Conservation (phyloP, 2,888 invertebrate species). For the Alloplasta piceator region DNA sequence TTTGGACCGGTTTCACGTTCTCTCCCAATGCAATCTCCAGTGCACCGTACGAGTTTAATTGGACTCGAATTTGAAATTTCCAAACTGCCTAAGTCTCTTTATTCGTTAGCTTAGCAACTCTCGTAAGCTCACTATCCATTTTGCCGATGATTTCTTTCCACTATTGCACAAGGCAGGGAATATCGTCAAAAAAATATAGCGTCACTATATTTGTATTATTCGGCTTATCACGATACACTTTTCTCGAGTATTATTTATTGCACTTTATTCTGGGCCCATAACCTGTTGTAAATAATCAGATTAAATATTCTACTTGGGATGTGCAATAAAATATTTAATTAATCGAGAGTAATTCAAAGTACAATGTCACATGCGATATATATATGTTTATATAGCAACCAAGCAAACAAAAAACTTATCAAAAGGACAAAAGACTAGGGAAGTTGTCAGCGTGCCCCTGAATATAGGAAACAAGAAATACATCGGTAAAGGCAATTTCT, state of each 20-base stretch:
- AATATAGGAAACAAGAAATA: not conserved
- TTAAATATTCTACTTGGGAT: not conserved
- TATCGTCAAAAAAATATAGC: conserved; percentile 18
- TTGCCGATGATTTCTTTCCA: conserved; percentile 32
- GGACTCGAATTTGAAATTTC: conserved; percentile 33
- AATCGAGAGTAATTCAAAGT: not conserved
- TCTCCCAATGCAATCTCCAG: conserved; percentile 6
- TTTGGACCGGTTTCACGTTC: not conserved
- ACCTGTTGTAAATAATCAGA: conserved; percentile 1
- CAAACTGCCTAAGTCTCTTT: conserved; percentile 47
- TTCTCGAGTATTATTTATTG: not conserved
- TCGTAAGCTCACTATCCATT: conserved; percentile 49
- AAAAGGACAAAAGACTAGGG: not conserved
- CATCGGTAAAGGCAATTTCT: conserved; percentile 6
- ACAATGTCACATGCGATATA: not conserved
- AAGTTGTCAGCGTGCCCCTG: not conserved
- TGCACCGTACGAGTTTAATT: conserved; percentile 26
- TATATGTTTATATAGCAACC: not conserved
- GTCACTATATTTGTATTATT: not conserved
- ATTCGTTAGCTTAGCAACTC: conserved; percentile 35
- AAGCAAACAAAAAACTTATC: too few relatives aligned
- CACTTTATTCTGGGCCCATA: conserved; percentile 23
- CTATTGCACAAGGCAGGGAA: conserved; percentile 50
- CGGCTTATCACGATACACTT: not conserved
- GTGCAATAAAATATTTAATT: conserved; percentile 14